Conservation (phyloP, 2,113 vertebrate species). For the Pelusios castaneus region DNA sequence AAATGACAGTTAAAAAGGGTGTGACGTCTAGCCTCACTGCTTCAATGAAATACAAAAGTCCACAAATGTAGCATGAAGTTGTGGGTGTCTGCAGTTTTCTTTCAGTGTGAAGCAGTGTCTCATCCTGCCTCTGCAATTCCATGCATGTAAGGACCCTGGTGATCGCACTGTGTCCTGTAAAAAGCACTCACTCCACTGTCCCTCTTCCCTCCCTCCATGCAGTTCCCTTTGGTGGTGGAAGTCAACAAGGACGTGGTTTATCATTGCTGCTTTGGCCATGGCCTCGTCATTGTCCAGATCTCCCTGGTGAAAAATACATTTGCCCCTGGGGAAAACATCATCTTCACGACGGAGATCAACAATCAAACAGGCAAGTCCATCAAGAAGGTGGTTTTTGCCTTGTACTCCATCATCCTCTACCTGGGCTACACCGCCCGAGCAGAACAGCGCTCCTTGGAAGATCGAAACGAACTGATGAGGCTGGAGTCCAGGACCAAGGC, state of each 20-base stretch:
- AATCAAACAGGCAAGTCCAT: conserved; percentile 46
- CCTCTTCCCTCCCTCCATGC: background rate
- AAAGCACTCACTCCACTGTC: rapidly evolving
- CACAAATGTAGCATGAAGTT: background rate
- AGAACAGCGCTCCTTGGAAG: background rate
- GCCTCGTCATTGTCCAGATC: background rate
- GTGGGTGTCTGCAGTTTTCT: background rate
- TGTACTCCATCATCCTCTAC: background rate
- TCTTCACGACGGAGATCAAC: conserved; percentile 39
- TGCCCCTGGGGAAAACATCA: background rate
- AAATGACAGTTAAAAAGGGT: background rate
- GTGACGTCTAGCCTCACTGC: background rate
- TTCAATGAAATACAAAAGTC: background rate
- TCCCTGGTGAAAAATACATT: conserved; percentile 38
- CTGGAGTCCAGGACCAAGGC: conserved; percentile 8
- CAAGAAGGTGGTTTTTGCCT: background rate
- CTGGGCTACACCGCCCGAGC: conserved; percentile 34
- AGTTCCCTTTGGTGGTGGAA: conserved; percentile 17
- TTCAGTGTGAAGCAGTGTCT: background rate
- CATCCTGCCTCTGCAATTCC: rapidly evolving
- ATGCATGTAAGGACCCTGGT: background rate
- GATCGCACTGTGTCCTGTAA: background rate
- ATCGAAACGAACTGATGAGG: conserved; percentile 32
- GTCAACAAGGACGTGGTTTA: conserved; percentile 15
- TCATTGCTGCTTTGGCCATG: conserved; percentile 37